Evolutionary conservation across 2,797 vertebrate species (phyloP), one percentile per base, ranked within the genome.

Genomic region (Sebastes nivosus): DNA sequence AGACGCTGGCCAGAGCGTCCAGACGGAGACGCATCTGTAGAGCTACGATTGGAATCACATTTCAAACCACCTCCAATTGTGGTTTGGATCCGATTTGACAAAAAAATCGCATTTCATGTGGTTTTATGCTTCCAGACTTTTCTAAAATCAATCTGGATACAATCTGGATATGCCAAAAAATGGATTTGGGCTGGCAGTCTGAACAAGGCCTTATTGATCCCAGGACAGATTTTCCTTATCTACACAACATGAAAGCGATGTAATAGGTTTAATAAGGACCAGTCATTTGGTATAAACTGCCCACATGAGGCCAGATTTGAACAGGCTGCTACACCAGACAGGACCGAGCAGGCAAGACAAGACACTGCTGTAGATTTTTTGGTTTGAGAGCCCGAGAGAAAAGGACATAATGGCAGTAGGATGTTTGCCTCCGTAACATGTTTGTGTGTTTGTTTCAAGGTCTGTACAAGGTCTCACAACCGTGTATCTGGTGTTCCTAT

Each of bases 371-470:
- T 71, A 38, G 30, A 54, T 67, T 72, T 91, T 87, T 75, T 54
- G 57, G 65, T 83, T 80, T 52, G 50, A 80, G 59, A 87, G 75
- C 22, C 70, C 36, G 11, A 38, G 58, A 86, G 57, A 82, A 72
- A 24, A 79, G 68, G 9, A 82, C 24, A 72, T 81, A 73, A 83
- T 50, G 46, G 22, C 34, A 60, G 50, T 10, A 36, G 58, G 72
- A 71, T 82, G 67, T 82, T 91, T 79, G 74, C 60, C 66, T 78
- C 58, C 52, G 57, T 77, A 60, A 79, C 83, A 72, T 85, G 86
- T 87, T 89, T 88, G 50, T 79, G 58, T 67, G 67, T 83, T 91
- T 83, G 84, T 85, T 89, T 88, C 88, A 90, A 87, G 84, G 90
- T 80, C 83, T 74, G 34, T 24, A 38, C 82, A 69, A 79, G 85